phyloP scores from a whole-genome alignment of 2,797 vertebrate species.

The Onychomys arenicola region DNA sequence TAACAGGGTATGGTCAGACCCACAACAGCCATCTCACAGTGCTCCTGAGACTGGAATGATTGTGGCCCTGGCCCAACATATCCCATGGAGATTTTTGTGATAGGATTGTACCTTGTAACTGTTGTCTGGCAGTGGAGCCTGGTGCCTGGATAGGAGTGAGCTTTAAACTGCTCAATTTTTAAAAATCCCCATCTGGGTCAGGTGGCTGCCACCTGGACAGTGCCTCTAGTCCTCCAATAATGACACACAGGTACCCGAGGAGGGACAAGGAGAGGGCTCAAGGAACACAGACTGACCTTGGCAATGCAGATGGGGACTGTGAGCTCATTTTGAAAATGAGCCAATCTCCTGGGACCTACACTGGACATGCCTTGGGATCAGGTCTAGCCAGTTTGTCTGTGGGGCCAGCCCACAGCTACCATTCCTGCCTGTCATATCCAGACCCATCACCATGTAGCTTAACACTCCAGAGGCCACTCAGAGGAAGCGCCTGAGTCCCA shows the following conservation, averaged over 20 bases:
- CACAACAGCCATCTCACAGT: fast-evolving
- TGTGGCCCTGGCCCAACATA: fast-evolving
- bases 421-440: not conserved
- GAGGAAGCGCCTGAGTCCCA: not conserved
- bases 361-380: not conserved
- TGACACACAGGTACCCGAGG: not conserved
- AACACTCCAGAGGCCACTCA: not conserved
- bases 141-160: fast-evolving
- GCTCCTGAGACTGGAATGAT: not conserved
- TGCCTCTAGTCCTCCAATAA: not conserved
- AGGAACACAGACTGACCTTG: not conserved
- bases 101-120: not conserved
- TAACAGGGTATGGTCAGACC: not conserved
- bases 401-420: not conserved
- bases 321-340: not conserved
- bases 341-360: not conserved
- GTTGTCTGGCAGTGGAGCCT: too few species aligned
- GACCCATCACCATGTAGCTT: not conserved
- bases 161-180: not conserved
- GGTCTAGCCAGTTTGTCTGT: not conserved
- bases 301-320: not conserved
- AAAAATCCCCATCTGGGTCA: fast-evolving
- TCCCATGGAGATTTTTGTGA: not conserved
- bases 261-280: not conserved
- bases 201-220: not conserved